These are phyloP conservation scores for Drosophila nr. perissopoda DNA, from an alignment of 2,888 invertebrate genomes.

Conservation along the genomic window DNA sequence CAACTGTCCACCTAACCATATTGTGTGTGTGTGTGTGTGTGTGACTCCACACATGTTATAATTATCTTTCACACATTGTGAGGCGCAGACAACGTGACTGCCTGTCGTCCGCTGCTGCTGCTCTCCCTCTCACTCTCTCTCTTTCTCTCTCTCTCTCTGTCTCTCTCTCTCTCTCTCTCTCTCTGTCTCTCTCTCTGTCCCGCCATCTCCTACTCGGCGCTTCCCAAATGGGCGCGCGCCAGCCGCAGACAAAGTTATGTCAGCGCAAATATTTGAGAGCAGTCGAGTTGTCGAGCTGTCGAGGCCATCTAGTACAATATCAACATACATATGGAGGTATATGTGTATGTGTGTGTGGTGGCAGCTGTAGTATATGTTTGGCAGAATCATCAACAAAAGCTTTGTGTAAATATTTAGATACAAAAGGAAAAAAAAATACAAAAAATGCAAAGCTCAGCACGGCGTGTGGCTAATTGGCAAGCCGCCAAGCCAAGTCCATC, in stretches of 20 bases:
- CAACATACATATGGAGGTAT: not conserved
- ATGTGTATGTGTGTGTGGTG: conserved; percentile 4
- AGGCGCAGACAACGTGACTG: conserved; percentile 62
- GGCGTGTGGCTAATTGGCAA: conserved; percentile 75
- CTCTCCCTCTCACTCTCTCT: not conserved
- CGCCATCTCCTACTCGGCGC: conserved; percentile 11
- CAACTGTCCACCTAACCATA: conserved; percentile 23
- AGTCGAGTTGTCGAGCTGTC: conserved; percentile 46
- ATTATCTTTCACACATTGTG: conserved; percentile 74
- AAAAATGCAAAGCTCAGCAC: conserved; percentile 51
- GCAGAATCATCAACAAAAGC: conserved; percentile 59
- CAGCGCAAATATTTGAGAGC: conserved; percentile 74
- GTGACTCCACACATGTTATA: conserved; percentile 66
- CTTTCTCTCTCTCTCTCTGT: not conserved
- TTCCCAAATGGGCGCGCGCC: conserved; percentile 54
- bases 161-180: not conserved
- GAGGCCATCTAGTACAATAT: conserved; percentile 27
- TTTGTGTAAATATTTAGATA: conserved; percentile 69
- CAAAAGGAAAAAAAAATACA: conserved; percentile 1
- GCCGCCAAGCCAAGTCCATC: conserved; percentile 24
- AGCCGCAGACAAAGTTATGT: conserved; percentile 78
- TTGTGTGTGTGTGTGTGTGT: conserved; percentile 25
- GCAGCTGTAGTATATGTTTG: not conserved
- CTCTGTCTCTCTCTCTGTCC: not conserved
- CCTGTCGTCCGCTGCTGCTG: conserved; percentile 45